phyloP scores from a whole-genome alignment of 1,140 invertebrate genomes.

The Drosophila simulans region DNA sequence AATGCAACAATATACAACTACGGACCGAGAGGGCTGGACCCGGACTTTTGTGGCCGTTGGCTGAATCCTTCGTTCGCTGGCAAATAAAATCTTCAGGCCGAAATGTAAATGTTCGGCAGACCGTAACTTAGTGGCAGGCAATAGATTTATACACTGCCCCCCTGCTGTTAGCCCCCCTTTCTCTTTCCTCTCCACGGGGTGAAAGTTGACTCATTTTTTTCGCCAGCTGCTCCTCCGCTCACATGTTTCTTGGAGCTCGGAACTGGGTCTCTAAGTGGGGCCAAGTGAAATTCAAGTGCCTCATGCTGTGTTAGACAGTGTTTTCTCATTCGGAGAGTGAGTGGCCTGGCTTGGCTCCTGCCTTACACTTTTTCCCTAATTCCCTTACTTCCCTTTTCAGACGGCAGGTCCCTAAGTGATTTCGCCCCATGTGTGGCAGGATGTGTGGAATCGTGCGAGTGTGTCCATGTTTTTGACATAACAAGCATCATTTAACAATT shows the following conservation, averaged over 20 bases:
- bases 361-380: slow-evolving; percentile 20
- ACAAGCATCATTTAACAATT: slow-evolving; percentile 83
- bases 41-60: slow-evolving; percentile 7
- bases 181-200: slow-evolving; percentile 40
- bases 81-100: slow-evolving; percentile 59
- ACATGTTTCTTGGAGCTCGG: slow-evolving; percentile 11
- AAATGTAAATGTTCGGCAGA: slow-evolving; percentile 83
- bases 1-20: slow-evolving; percentile 66
- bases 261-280: slow-evolving; percentile 38
- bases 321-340: slow-evolving; percentile 65
- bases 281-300: slow-evolving; percentile 79
- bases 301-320: slow-evolving; percentile 78
- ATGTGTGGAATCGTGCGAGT: slow-evolving; percentile 17
- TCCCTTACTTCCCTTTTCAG: slow-evolving; percentile 9
- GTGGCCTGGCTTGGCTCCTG: slow-evolving; percentile 35
- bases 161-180: slow-evolving; percentile 27
- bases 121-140: slow-evolving; percentile 83
- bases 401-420: slow-evolving; percentile 67
- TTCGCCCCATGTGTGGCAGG: slow-evolving; percentile 33
- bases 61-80: slow-evolving; percentile 20
- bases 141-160: slow-evolving; percentile 67
- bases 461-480: slow-evolving; percentile 76
- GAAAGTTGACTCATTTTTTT: slow-evolving; percentile 76
- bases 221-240: slow-evolving; percentile 18
- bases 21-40: slow-evolving; percentile 11